phyloP scores from a whole-genome alignment of 2,888 invertebrate species.

The Esperia sulphurella region DNA sequence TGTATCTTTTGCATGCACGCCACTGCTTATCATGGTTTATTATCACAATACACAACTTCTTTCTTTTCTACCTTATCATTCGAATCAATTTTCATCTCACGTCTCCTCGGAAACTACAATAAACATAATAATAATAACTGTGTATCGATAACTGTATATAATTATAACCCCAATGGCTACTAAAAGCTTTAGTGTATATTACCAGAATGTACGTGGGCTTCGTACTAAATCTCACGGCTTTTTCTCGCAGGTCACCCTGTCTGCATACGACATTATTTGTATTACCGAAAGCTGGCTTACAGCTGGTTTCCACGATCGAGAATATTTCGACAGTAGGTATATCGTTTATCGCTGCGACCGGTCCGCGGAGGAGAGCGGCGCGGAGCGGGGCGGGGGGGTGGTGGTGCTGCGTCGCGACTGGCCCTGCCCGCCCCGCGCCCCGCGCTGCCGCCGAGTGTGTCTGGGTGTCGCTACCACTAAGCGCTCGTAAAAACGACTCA shows the following conservation, averaged over 20 bases:
- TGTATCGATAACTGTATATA: neutral
- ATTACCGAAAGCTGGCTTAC: constrained; percentile 13
- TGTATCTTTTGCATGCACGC: neutral
- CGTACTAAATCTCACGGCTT: constrained; percentile 13
- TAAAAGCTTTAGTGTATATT: constrained; percentile 6
- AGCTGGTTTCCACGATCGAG: constrained; percentile 8
- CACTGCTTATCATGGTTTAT: neutral
- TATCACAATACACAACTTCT: too few species aligned
- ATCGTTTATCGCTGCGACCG: constrained; percentile 9
- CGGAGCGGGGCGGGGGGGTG: constrained; percentile 6
- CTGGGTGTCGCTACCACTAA: neutral
- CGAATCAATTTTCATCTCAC: too few species aligned
- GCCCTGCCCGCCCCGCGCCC: neutral
- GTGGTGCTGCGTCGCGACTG: neutral
- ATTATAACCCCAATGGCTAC: neutral
- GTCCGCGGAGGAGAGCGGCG: neutral
- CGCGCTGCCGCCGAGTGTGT: neutral
- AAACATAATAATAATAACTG: too few species aligned
- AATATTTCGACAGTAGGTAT: constrained; percentile 10
- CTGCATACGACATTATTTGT: constrained; percentile 12
- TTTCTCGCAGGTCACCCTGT: constrained; percentile 4
- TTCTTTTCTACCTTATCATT: too few species aligned
- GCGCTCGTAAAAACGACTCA: neutral
- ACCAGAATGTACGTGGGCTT: constrained; percentile 15
- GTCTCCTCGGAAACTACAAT: too few species aligned